Evolutionary conservation across 2,113 vertebrate genomes (phyloP).

Genomic region (Alligator sinensis): DNA sequence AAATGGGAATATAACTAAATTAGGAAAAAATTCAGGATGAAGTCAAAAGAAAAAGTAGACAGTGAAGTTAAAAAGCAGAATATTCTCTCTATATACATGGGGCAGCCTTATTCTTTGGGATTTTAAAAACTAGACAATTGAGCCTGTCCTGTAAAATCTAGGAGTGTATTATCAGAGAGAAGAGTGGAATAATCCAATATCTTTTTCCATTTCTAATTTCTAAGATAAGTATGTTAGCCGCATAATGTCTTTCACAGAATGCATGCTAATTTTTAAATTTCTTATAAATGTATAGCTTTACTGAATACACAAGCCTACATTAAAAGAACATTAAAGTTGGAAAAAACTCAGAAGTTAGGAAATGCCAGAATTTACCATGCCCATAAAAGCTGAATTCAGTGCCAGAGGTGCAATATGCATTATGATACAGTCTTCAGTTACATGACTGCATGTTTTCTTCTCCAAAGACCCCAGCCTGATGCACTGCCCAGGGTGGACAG

Average conservation of each 20-base stretch:
- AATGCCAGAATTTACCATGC: not conserved
- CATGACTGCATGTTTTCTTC: not conserved
- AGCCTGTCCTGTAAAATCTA: not conserved
- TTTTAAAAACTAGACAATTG: not conserved
- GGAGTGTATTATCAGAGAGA: not conserved
- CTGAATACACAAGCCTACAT: not conserved
- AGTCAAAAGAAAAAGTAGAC: not conserved
- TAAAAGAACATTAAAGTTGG: accelerated
- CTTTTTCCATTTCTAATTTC: not conserved
- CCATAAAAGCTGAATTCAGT: not conserved
- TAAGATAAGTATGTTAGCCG: not conserved
- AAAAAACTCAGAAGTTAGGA: constrained; percentile 18
- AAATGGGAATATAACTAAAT: not conserved
- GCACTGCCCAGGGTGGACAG: not conserved
- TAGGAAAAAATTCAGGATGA: not conserved
- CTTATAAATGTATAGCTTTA: not conserved
- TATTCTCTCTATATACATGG: not conserved
- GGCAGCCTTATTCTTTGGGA: not conserved
- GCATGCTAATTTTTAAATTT: not conserved
- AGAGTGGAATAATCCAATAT: not conserved
- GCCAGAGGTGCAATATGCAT: not conserved
- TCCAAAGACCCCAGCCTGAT: not conserved
- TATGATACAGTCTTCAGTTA: not conserved
- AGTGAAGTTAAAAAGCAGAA: not conserved
- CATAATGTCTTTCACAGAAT: not conserved